Evolutionary conservation across 2,797 vertebrate genomes (phyloP).

Genomic region (Sylvia borin): DNA sequence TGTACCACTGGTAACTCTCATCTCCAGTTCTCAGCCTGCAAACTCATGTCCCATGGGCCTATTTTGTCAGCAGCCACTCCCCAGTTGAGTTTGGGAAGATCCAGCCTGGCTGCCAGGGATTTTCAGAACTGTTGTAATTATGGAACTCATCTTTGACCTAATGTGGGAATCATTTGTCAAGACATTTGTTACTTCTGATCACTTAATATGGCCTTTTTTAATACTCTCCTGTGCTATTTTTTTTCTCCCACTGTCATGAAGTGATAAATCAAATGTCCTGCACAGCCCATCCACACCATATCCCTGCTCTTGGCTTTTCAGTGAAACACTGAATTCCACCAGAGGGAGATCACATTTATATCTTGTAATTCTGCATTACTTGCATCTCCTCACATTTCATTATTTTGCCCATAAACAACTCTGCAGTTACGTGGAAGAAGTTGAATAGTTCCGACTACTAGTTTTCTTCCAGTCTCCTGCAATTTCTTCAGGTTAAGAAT

Average conservation of each 20-base stretch:
- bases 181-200: not conserved
- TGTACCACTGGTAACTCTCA: not conserved
- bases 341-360: not conserved
- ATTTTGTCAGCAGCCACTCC: not conserved
- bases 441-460: not conserved
- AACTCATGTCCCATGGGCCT: not conserved
- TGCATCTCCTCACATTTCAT: not conserved
- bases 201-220: not conserved
- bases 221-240: not conserved
- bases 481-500: not conserved
- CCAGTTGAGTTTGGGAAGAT: not conserved
- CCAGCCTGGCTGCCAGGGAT: not conserved
- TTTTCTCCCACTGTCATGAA: not conserved
- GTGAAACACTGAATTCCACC: not conserved
- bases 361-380: not conserved
- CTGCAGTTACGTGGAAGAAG: not conserved
- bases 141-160: not conserved
- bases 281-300: not conserved
- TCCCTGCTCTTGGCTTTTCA: not conserved
- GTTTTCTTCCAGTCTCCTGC: not conserved
- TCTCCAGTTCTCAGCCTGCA: not conserved
- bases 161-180: not conserved
- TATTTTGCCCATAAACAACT: not conserved
- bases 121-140: not conserved
- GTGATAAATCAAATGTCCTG: not conserved